phyloP scores from a whole-genome alignment of 2,797 vertebrate species.

The Tympanoctomys barrerae region DNA sequence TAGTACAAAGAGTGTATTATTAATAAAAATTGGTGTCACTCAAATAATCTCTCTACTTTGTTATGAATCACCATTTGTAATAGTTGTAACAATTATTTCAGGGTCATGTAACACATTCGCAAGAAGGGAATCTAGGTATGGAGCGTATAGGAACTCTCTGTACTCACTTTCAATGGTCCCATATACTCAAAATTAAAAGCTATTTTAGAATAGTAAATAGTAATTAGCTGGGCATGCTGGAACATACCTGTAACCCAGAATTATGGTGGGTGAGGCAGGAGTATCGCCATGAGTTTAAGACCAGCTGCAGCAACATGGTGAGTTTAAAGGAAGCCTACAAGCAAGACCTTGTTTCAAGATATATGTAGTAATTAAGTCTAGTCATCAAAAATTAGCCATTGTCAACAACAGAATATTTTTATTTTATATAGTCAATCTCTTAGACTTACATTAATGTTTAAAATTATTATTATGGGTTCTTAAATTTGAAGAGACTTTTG shows the following conservation, averaged over 20 bases:
- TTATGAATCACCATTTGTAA: background rate
- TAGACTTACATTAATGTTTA: background rate
- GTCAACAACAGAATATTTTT: background rate
- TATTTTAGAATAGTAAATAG: background rate
- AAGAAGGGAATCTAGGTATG: background rate
- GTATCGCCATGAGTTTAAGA: background rate
- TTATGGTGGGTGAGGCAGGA: background rate
- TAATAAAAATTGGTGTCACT: background rate
- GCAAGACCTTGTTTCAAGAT: background rate
- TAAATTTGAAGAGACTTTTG: background rate
- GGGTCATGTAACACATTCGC: background rate
- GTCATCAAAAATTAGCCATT: background rate
- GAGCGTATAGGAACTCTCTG: background rate
- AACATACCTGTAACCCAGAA: background rate
- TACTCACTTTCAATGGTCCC: background rate
- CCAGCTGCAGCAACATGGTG: background rate
- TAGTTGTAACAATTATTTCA: background rate
- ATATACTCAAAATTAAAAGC: background rate
- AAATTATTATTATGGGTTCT: background rate
- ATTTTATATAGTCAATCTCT: background rate
- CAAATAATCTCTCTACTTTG: background rate
- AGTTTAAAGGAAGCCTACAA: background rate
- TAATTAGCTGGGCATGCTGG: background rate
- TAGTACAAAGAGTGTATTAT: background rate
- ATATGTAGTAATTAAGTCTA: background rate